phyloP scores from a whole-genome alignment of 2,797 vertebrate genomes.

The Aphelocoma californica region DNA sequence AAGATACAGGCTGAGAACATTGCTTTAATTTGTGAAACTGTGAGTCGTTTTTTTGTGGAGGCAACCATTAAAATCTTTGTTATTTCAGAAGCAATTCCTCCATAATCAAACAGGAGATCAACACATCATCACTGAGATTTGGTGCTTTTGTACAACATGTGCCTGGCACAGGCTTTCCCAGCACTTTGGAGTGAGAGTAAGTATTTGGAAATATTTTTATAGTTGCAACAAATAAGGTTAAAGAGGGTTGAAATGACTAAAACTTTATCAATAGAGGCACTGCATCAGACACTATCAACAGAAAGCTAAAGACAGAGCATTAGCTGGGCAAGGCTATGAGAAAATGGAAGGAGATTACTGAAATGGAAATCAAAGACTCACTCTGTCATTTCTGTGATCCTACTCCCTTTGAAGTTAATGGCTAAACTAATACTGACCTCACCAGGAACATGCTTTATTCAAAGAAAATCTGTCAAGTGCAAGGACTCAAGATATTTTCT shows the following conservation, averaged over 20 bases:
- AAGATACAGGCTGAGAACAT: constrained; percentile 72
- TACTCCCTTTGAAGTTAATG: constrained; percentile 63
- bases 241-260: constrained; percentile 33
- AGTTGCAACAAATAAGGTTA: constrained; percentile 9
- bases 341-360: constrained; percentile 56
- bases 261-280: constrained; percentile 24
- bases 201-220: background rate
- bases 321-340: background rate
- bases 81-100: constrained; percentile 59
- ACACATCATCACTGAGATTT: background rate
- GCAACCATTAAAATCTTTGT: constrained; percentile 53
- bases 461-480: constrained; percentile 41
- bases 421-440: constrained; percentile 64
- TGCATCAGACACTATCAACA: constrained; percentile 35
- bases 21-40: constrained; percentile 68
- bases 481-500: constrained; percentile 35
- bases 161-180: background rate
- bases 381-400: constrained; percentile 53
- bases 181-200: background rate
- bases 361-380: constrained; percentile 59
- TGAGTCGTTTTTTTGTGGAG: constrained; percentile 46
- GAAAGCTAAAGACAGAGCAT: constrained; percentile 17
- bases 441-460: constrained; percentile 42
- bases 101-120: constrained; percentile 45
- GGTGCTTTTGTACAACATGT: background rate